A percentile compares a stretch with the other conserved stretches of the same genome.
Evolutionary conservation across 2,888 invertebrate species (phyloP).

Genomic region (Epinotia ramella): DNA sequence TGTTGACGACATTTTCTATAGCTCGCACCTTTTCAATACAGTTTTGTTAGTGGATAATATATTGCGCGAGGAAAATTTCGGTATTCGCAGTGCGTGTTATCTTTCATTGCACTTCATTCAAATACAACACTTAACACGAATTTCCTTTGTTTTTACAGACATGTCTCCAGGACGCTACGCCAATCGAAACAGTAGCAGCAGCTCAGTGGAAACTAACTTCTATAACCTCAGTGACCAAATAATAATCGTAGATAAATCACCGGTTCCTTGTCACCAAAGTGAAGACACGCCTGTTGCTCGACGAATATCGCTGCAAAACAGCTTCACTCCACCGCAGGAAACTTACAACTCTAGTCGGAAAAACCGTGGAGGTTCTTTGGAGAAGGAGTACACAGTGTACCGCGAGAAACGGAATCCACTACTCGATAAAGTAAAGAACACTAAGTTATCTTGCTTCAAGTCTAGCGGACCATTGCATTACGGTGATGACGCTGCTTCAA

Average conservation of each 20-base stretch:
- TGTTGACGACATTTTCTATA: constrained; percentile 13
- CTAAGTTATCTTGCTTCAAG: constrained; percentile 88
- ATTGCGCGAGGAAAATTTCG: background rate
- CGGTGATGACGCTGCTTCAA: constrained; percentile 79
- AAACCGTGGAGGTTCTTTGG: constrained; percentile 80
- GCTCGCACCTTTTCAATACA: constrained; percentile 5
- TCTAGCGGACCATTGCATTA: constrained; percentile 83
- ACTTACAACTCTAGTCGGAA: constrained; percentile 80
- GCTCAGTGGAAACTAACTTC: constrained; percentile 87
- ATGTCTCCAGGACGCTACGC: constrained; percentile 87
- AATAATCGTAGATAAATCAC: constrained; percentile 85
- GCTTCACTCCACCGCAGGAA: constrained; percentile 76
- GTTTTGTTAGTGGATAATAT: background rate
- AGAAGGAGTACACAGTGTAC: constrained; percentile 85
- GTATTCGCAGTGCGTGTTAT: background rate
- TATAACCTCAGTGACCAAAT: constrained; percentile 88
- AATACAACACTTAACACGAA: background rate
- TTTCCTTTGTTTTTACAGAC: constrained; percentile 77
- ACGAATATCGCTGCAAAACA: constrained; percentile 78
- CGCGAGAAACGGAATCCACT: constrained; percentile 89
- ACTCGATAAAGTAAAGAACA: constrained; percentile 89
- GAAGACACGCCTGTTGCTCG: constrained; percentile 72
- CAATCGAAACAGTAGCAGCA: constrained; percentile 86
- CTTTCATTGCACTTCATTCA: background rate
- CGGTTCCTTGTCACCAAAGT: constrained; percentile 75